phyloP scores from a whole-genome alignment of 2,888 invertebrate species.

The Tridacna crocea region DNA sequence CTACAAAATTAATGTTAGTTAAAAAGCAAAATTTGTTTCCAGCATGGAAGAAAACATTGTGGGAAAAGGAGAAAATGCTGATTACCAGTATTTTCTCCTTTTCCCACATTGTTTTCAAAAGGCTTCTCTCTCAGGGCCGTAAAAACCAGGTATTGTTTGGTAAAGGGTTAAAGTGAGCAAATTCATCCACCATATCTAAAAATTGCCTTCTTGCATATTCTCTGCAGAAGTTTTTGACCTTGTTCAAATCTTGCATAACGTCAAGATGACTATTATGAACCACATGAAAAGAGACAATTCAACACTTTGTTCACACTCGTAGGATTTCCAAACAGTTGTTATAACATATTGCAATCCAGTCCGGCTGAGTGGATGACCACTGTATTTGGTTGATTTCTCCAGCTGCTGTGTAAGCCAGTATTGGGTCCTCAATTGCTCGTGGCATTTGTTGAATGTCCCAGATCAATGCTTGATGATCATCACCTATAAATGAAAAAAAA shows the following conservation, averaged over 20 bases:
- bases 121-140: too few species aligned
- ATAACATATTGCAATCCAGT: conserved; percentile 99
- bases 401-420: conserved; percentile 97
- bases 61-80: not conserved
- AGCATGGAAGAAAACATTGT: not conserved
- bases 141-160: too few species aligned
- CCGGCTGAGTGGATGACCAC: conserved; percentile 99
- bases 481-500: conserved; percentile 87
- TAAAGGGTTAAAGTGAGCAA: too few species aligned
- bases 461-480: conserved; percentile 99
- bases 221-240: too few species aligned
- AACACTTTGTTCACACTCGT: conserved; percentile 87
- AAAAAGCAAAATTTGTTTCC: too few species aligned
- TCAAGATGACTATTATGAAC: too few species aligned
- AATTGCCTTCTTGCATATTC: too few species aligned
- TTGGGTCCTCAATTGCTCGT: conserved; percentile 99
- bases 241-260: too few species aligned
- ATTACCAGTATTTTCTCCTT: not conserved
- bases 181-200: too few species aligned
- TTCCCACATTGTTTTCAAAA: not conserved
- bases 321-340: conserved; percentile 98
- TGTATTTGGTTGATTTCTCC: conserved; percentile 99
- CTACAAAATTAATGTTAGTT: too few species aligned
- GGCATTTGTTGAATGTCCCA: conserved; percentile 99
- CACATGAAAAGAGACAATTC: too few species aligned